Evolutionary conservation across 2,888 invertebrate species (phyloP), one percentile per base, ranked within the genome.

Genomic region (Glaucopsyche alexis): DNA sequence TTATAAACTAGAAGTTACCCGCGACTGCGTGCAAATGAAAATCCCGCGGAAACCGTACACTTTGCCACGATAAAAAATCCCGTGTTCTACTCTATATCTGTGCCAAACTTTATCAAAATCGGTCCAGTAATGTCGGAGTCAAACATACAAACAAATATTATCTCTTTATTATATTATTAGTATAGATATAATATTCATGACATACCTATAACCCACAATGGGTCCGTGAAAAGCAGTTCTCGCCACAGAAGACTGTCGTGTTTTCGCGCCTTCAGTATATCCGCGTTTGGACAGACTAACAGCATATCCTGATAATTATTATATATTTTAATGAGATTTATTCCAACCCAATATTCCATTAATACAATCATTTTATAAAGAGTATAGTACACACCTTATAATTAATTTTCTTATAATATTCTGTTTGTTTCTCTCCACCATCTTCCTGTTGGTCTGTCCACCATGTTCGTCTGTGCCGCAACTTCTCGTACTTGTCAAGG

Each of bases 201-300:
- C 73, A 77, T 79, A 92, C 93, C 91, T 82, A 81, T 80, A 70
- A 81, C 78, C 90, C 91, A 91, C 66, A 88, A 76, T 0, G 88
- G 84, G 78, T 93, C 90, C 0, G 91, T 90, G 72, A 93, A 93
- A 76, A 93, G 74, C 55, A 93, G 73, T 14, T 88, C 90, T 5
- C 79, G 85, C 93, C 93, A 93, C 76, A 90, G 49, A 60, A 82
- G 76, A 69, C 89, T 86, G 73, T 93, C 92, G 8, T 83, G 81
- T 78, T 88, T 91, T 73, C 86, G 85, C 73, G 81, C 80, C 70
- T 80, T 83, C 77, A 93, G 77, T 0, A 84, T 79, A 73, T 91
- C 90, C 0, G 91, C 91, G 73, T 89, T 85, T 0, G 92, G 93
- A 74, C 93, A 91, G 38, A 93, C 75, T 11, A 90, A 77, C 73